These are phyloP conservation scores for Microcebus griseorufus DNA, from an alignment of 2,113 vertebrate genomes.

Conservation along the genomic window DNA sequence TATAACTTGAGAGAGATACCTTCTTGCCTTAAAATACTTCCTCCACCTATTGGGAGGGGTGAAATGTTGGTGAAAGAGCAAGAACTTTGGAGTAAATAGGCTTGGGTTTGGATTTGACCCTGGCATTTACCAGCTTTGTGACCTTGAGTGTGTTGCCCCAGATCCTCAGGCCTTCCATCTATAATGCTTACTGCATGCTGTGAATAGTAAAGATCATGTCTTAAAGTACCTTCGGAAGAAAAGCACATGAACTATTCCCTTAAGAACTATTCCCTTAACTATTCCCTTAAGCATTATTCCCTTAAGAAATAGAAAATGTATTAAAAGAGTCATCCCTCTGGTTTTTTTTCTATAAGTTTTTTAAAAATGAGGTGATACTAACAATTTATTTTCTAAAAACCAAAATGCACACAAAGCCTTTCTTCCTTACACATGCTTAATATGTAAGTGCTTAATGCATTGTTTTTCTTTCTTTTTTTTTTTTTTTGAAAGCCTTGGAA, in stretches of 20 bases:
- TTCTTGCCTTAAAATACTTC: constrained; percentile 23
- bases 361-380: neutral
- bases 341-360: neutral
- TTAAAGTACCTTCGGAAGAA: neutral
- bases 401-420: neutral
- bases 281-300: too few species aligned
- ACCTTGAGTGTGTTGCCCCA: neutral
- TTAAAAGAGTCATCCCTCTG: neutral
- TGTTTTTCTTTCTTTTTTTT: too few species aligned
- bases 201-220: neutral
- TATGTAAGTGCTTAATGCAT: neutral
- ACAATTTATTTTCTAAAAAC: constrained; percentile 49
- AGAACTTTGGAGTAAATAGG: neutral
- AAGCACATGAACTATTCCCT: neutral
- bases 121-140: neutral
- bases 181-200: neutral
- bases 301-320: neutral
- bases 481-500: too few species aligned
- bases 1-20: constrained; percentile 8
- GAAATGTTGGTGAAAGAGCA: neutral
- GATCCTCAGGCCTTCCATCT: neutral
- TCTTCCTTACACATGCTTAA: neutral
- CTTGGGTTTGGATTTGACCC: neutral
- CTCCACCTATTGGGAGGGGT: neutral
- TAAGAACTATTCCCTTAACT: too few species aligned